Base-by-base conservation (phyloP, 2,797 vertebrate species). In the Malurus splendens region DNA sequence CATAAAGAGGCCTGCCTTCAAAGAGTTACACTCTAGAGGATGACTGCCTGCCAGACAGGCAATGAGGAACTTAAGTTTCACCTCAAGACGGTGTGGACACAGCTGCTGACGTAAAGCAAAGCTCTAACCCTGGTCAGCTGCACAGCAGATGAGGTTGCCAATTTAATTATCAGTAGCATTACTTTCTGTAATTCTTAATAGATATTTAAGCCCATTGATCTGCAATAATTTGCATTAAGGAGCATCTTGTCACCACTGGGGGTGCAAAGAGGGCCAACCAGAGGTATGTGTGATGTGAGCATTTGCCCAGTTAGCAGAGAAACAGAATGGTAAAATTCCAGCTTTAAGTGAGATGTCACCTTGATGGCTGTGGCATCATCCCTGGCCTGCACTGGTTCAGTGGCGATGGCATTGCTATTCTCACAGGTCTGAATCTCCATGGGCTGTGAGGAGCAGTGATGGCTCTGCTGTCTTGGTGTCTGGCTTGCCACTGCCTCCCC, bases 1-100 rank as follows among this genome's bases (percentile, higher is more conserved):
- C 9, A 68, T 45, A 65, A 91, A 93, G 61, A 82, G 57, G 54
- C 42, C 70, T 74, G 72, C 54, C 87, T 93, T 93, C 93, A 95
- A 93, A 89, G 89, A 65, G 61, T 55, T 71, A 65, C 0, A 0
- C 61, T 88, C 18, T 27, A 22, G 4, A 33, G 45, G 64, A 81
- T 87, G 36, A 8, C 23, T 33, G 77, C 59, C 90, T 56, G 61
- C 65, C 45, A 16, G 38, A 64, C 27, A 39, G 54, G 52, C 82
- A 59, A 85, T 39, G 7, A 51, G 54, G 66, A 87, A 93, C 92
- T 90, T 77, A 61, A 87, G 55, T 77, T 90, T 82, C 90, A 72
- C 55, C 38, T 78, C 74, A 18, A 71, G 54, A 85, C 57, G 74
- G 76, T 7, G 28, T 65, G 66, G 79, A 87, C 36, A 14, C 90